phyloP scores from a whole-genome alignment of 2,113 vertebrate species.

The Cynoglossus semilaevis region DNA sequence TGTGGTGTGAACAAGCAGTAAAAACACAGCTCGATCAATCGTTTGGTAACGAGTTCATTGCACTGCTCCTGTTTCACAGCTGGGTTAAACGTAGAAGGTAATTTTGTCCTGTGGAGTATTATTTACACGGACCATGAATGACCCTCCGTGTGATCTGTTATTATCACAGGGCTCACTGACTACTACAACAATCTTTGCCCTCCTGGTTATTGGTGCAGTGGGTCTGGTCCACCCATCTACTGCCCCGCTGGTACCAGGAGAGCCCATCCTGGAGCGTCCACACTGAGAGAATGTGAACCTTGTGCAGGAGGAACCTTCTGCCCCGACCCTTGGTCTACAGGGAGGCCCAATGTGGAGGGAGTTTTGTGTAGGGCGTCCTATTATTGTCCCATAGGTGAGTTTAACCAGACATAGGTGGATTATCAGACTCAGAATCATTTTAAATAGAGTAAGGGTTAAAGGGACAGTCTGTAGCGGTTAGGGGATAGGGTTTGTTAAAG shows the following conservation, averaged over 20 bases:
- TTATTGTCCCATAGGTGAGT: conserved; percentile 83
- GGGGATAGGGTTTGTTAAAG: too few relatives aligned
- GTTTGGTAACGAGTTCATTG: too few relatives aligned
- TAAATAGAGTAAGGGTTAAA: too few relatives aligned
- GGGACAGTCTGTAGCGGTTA: too few relatives aligned
- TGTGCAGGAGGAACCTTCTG: conserved; percentile 84
- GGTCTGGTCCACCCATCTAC: conserved; percentile 72
- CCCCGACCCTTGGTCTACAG: conserved; percentile 74
- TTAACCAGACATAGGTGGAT: background rate
- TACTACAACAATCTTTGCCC: conserved; percentile 80
- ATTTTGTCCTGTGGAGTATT: background rate
- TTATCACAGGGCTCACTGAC: conserved; percentile 75
- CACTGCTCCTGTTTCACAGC: too few relatives aligned
- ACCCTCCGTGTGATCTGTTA: background rate
- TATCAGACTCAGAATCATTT: too few relatives aligned
- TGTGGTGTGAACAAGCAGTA: too few relatives aligned
- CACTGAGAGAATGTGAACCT: conserved; percentile 75
- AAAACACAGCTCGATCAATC: too few relatives aligned
- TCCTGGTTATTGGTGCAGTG: conserved; percentile 88
- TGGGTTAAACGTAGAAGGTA: too few relatives aligned
- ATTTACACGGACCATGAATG: background rate
- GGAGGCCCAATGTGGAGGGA: conserved; percentile 77
- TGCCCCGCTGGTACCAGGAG: conserved; percentile 86
- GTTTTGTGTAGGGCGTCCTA: conserved; percentile 81
- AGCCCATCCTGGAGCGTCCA: conserved; percentile 77